These are phyloP conservation scores for Sebastes diaconus DNA, from an alignment of 2,797 vertebrate genomes.

Conservation along the genomic window DNA sequence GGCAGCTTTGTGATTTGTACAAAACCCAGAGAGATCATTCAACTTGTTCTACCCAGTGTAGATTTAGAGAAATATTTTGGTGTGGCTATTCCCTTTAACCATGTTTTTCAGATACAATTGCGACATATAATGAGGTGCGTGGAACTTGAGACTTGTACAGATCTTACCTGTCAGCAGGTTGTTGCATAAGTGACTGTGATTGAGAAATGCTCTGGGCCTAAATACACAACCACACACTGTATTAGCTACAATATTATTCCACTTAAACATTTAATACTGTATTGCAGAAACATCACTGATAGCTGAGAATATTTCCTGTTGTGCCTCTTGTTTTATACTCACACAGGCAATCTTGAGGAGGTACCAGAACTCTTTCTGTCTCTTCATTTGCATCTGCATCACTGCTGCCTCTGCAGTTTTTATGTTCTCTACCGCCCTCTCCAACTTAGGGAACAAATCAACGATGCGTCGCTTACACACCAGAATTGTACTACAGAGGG, in stretches of 20 bases:
- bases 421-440: conserved; percentile 91
- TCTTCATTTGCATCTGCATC: conserved; percentile 97
- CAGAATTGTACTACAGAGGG: conserved; percentile 87
- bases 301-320: neutral
- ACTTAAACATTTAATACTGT: neutral
- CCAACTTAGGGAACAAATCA: conserved; percentile 94
- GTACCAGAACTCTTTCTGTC: conserved; percentile 98
- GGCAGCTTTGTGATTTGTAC: neutral
- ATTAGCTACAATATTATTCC: conserved; percentile 1
- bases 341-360: conserved; percentile 97
- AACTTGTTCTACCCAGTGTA: too few relatives aligned
- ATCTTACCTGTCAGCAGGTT: conserved; percentile 85
- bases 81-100: neutral
- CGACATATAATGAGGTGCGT: neutral
- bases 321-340: conserved; percentile 67
- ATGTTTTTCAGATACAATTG: neutral
- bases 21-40: neutral
- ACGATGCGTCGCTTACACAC: conserved; percentile 97
- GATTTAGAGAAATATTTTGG: too few relatives aligned
- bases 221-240: conserved; percentile 33
- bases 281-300: neutral
- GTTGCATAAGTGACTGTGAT: conserved; percentile 77
- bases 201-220: conserved; percentile 88
- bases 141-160: neutral
- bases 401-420: conserved; percentile 92